Base-by-base conservation (phyloP, 2,797 vertebrate species). In the Passerculus sandwichensis region DNA sequence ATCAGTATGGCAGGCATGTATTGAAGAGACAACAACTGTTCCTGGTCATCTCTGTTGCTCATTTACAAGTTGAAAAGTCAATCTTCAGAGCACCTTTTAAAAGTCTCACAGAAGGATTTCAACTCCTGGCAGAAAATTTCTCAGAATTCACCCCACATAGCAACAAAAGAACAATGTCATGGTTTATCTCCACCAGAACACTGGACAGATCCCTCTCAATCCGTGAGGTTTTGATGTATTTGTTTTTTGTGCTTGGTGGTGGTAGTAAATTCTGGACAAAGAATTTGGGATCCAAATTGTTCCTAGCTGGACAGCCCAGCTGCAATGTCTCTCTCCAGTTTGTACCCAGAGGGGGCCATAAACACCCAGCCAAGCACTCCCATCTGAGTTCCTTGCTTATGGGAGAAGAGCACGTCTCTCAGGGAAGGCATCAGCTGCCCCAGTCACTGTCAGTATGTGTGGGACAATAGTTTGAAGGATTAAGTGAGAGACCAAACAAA, bases 301-400 rank as follows among this genome's bases (percentile, higher is more conserved):
- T 92, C 62, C 27, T 70, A 81, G 48, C 5, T 26, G 30, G 57
- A 54, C 77, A 89, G 64, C 42, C 57, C 64, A 93, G 69, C 74
- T 95, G 47, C 67, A 91, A 48, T 50, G 61, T 88, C 25, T 85
- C 64, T 64, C 47, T 61, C 66, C 70, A 90, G 71, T 86, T 81
- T 90, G 40, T 89, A 93, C 70, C 70, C 87, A 73, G 94, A 85
- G 73, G 85, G 82, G 86, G 79, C 59, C 66, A 79, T 66, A 89
- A 94, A 89, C 4, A 1, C 22, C 29, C 82, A 91, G 48, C 40
- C 51, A 45, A 88, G 70, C 47, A 51, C 50, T 80, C 72, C 81
- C 61, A 85, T 83, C 80, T 48, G 81, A 85, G 34, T 66, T 83
- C 40, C 75, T 69, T 75, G 38, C 72, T 78, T 56, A 66, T 45